A percentile compares a stretch with the other conserved stretches of the same genome.
Evolutionary conservation across 1,140 invertebrate species (phyloP).

Genomic region (Venturia canescens): DNA sequence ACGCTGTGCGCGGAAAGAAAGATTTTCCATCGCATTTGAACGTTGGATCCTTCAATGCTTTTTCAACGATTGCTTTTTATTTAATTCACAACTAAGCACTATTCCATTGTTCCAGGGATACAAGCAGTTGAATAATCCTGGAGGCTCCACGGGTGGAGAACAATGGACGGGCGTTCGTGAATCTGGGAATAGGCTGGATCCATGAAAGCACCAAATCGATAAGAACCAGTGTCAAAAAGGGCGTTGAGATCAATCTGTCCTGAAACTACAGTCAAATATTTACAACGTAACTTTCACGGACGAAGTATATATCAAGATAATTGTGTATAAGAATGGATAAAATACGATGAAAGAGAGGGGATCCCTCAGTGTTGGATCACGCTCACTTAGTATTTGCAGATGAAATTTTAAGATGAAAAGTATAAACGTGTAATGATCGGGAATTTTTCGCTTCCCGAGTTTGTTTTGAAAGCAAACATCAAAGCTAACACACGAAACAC

Average conservation of each 20-base stretch:
- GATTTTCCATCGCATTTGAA: too few relatives aligned
- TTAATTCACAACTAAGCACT: neutral
- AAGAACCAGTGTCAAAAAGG: too few relatives aligned
- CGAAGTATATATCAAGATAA: neutral
- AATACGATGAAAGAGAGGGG: neutral
- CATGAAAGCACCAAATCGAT: neutral
- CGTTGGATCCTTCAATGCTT: neutral
- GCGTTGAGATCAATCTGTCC: slow-evolving; percentile 1
- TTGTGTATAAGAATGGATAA: neutral
- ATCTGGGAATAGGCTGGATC: neutral
- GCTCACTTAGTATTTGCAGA: slow-evolving; percentile 23
- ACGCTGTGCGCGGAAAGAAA: too few relatives aligned
- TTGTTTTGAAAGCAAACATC: too few relatives aligned
- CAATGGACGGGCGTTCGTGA: neutral
- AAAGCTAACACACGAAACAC: too few relatives aligned
- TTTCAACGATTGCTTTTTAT: neutral
- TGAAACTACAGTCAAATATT: neutral
- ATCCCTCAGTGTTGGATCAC: neutral
- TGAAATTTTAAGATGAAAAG: neutral
- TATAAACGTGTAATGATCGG: too few relatives aligned
- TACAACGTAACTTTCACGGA: too few relatives aligned
- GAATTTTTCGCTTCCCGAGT: too few relatives aligned
- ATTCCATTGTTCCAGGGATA: slow-evolving; percentile 26
- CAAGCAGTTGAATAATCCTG: slow-evolving; percentile 11
- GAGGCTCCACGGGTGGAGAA: neutral